phyloP scores from a whole-genome alignment of 2,797 vertebrate species.

The Intellagama lesueurii region DNA sequence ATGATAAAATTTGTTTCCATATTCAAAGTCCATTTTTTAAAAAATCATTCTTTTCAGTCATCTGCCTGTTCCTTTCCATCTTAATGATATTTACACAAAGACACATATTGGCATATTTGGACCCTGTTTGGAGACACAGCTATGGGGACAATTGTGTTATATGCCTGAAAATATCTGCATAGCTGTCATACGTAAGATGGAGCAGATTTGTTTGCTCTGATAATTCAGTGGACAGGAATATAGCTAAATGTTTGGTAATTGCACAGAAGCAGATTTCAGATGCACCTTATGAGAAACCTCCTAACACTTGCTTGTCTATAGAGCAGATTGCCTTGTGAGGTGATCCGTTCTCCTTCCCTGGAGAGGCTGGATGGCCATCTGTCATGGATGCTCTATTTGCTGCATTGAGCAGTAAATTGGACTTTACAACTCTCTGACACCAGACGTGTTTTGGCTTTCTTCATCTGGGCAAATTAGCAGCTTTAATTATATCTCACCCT shows the following conservation, averaged over 20 bases:
- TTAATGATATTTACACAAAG: conserved; percentile 36
- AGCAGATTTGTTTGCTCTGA: neutral
- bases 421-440: neutral
- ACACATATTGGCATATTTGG: neutral
- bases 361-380: neutral
- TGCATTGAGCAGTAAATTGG: neutral
- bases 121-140: neutral
- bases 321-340: neutral
- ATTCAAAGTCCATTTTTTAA: conserved; percentile 56
- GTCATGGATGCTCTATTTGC: neutral
- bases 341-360: neutral
- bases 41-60: conserved; percentile 47
- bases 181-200: neutral
- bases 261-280: neutral
- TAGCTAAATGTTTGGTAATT: neutral
- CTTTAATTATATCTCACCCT: neutral
- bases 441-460: neutral
- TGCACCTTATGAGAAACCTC: neutral
- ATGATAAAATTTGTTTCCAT: conserved; percentile 62
- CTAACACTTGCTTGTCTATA: neutral
- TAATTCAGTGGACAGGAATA: neutral
- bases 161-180: neutral
- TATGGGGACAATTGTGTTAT: neutral
- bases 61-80: conserved; percentile 59
- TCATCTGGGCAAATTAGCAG: neutral